A percentile compares a stretch with the other conserved stretches of the same genome.
These are phyloP conservation scores for Thinocorus orbignyianus DNA, from an alignment of 2,113 vertebrate genomes.

Conservation along the genomic window DNA sequence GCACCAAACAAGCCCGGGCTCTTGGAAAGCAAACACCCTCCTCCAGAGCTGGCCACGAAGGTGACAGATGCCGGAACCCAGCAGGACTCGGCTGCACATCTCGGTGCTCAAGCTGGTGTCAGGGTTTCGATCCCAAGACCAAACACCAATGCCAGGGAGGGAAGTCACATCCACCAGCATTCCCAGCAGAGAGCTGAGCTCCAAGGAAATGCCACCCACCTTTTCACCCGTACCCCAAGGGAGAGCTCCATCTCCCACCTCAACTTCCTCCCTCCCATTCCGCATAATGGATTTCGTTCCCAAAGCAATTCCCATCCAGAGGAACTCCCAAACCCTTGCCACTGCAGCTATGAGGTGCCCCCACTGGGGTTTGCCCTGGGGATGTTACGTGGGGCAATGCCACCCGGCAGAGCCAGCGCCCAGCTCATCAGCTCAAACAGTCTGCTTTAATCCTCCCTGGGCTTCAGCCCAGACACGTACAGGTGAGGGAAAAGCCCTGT, in stretches of 20 bases:
- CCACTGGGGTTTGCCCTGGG: too few relatives aligned
- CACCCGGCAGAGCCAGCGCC: neutral
- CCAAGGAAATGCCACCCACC: fast-evolving
- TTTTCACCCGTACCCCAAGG: neutral
- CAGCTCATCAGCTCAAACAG: neutral
- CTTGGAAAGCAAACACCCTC: neutral
- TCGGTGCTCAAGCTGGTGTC: neutral
- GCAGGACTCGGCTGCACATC: neutral
- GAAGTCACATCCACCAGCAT: neutral
- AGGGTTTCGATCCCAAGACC: neutral
- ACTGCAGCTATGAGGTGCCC: neutral
- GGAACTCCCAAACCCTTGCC: fast-evolving
- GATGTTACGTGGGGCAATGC: fast-evolving
- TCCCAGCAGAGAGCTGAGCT: neutral
- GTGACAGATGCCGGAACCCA: neutral
- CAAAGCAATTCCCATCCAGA: neutral
- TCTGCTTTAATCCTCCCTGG: constrained; percentile 47
- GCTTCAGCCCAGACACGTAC: neutral
- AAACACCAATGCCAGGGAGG: fast-evolving
- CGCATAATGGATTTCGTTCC: neutral
- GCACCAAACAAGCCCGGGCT: neutral
- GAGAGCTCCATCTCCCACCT: neutral
- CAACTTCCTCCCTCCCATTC: neutral
- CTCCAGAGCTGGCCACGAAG: neutral
- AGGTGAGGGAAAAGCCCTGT: fast-evolving